Evolutionary conservation across 2,888 invertebrate species (phyloP).

Genomic region (Coronaproctus castanopsis): DNA sequence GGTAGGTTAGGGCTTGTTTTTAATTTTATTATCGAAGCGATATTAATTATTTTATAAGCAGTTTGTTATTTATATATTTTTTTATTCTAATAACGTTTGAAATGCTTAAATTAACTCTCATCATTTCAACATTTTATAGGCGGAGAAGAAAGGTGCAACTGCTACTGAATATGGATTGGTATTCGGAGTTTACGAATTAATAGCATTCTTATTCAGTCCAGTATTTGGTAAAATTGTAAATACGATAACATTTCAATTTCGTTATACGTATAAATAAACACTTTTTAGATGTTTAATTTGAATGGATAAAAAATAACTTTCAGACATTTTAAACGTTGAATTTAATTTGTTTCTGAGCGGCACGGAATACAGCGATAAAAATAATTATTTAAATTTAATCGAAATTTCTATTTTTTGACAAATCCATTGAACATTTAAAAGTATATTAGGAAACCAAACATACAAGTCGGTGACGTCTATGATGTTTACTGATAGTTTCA

Average conservation of each 20-base stretch:
- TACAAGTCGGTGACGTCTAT: not conserved
- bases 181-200: conserved; percentile 31
- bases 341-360: not conserved
- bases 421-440: too few relatives aligned
- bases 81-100: too few relatives aligned
- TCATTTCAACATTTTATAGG: too few relatives aligned
- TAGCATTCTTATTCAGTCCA: conserved; percentile 25
- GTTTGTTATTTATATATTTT: too few relatives aligned
- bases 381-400: too few relatives aligned
- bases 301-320: too few relatives aligned
- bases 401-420: not conserved
- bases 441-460: too few relatives aligned
- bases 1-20: too few relatives aligned
- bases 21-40: too few relatives aligned
- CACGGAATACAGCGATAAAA: not conserved
- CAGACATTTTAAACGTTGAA: too few relatives aligned
- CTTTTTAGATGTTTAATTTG: not conserved
- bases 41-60: too few relatives aligned
- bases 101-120: too few relatives aligned
- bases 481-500: not conserved
- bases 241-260: conserved; percentile 4
- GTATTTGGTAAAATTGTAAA: conserved; percentile 30
- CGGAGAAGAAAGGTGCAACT: conserved; percentile 29
- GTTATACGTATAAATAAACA: not conserved
- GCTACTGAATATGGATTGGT: conserved; percentile 31